Conservation (phyloP, 2,113 vertebrate genomes). For the Dermatemys mawii region DNA sequence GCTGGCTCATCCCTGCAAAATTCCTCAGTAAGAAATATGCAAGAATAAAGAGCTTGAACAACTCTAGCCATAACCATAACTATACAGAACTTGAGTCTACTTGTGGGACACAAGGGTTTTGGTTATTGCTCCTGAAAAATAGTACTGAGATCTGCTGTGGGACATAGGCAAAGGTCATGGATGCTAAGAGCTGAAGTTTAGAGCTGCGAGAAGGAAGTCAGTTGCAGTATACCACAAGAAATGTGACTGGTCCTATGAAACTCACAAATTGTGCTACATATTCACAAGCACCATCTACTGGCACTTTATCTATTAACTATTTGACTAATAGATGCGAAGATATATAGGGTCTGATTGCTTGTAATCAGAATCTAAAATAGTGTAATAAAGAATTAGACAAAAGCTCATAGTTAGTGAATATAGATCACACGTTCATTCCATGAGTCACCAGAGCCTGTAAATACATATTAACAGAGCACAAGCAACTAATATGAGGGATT, state of each 20-base stretch:
- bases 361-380: too few species aligned
- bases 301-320: background rate
- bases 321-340: background rate
- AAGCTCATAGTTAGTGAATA: fast-evolving
- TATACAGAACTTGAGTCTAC: background rate
- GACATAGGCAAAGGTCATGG: background rate
- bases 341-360: background rate
- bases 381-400: background rate
- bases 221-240: background rate
- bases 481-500: background rate
- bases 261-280: background rate
- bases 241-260: background rate
- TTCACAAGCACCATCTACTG: background rate
- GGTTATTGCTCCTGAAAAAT: background rate
- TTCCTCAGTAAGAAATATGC: background rate
- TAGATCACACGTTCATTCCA: fast-evolving
- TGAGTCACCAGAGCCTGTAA: fast-evolving
- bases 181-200: background rate
- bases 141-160: background rate
- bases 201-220: background rate
- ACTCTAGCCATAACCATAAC: background rate
- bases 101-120: background rate
- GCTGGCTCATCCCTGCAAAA: background rate
- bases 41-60: background rate
- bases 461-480: background rate